A percentile compares a stretch with the other conserved stretches of the same genome.
Evolutionary conservation across 2,797 vertebrate genomes (phyloP).

Genomic region (Brachymystax lenok): DNA sequence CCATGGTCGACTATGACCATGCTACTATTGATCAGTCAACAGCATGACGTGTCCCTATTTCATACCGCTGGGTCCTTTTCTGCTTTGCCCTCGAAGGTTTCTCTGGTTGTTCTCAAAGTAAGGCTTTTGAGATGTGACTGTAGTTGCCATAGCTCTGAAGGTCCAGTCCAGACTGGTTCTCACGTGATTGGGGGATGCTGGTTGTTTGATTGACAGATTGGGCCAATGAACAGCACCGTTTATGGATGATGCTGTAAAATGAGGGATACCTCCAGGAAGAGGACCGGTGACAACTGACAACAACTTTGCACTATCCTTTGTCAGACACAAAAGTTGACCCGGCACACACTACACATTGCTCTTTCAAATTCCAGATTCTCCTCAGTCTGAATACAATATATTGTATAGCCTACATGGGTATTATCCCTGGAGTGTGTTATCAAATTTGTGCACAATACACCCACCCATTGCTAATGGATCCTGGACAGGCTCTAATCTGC

Average conservation of each 20-base stretch:
- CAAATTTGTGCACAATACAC: neutral
- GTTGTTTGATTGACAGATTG: neutral
- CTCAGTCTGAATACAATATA: too few relatives aligned
- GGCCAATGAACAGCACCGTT: neutral
- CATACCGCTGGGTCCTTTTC: neutral
- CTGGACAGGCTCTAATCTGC: neutral
- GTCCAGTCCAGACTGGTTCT: neutral
- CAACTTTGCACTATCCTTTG: too few relatives aligned
- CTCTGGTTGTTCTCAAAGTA: neutral
- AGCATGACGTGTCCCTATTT: constrained; percentile 1
- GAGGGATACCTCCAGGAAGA: too few relatives aligned
- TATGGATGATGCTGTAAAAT: too few relatives aligned
- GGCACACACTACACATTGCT: too few relatives aligned
- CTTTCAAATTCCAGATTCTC: too few relatives aligned
- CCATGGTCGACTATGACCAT: too few relatives aligned
- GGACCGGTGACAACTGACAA: too few relatives aligned
- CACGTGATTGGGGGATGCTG: neutral
- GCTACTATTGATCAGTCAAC: neutral
- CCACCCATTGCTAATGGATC: neutral
- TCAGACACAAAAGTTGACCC: too few relatives aligned
- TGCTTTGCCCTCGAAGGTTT: neutral
- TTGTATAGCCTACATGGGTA: too few relatives aligned
- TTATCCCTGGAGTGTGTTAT: too few relatives aligned
- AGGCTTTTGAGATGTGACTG: neutral
- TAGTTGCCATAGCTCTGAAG: neutral